Base-by-base conservation (phyloP, 1,140 invertebrate species). In the Drosophila santomea region DNA sequence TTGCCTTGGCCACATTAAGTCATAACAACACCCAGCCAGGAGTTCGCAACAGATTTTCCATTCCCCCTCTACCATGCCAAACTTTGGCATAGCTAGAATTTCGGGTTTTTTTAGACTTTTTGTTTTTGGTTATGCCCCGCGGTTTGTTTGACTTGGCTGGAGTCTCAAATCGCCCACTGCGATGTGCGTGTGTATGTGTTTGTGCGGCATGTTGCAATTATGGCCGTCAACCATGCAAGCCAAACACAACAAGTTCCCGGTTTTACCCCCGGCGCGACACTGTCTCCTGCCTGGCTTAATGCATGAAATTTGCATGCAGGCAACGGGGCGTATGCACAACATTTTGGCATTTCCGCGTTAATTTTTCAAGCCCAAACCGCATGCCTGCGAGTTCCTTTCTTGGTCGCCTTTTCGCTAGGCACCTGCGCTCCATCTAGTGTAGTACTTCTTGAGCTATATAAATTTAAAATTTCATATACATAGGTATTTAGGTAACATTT, bases 191-290 rank as follows among this genome's bases (percentile, higher is more conserved):
- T 43, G 15, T 54, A 28, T 35, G 15, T 54, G 38, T 35, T 64
- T 63, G 60, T 85, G 81, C 52, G 84, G 84, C 84, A 89, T 88
- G 84, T 89, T 90, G 88, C 82, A 86, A 90, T 90, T 90, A 90
- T 90, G 80, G 80, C 78, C 74, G 52, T 80, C 69, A 66, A 72
- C 76, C 79, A 86, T 86, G 79, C 86, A 86, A 90, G 51, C 81
- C 76, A 74, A 80, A 74, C 67, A 72, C 58, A 62, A 74, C 51
- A 54, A 55, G 48, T 45, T 41, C 36, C 36, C 68, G 7, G 25
- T 35, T 32, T 35, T 11, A 7, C 11, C 32, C 50, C 47, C 43
- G 23, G 10, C 38, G 48, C 68, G 59, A 52, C 50, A 43, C 59
- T 60, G 41, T 23, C 41, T 38, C 67, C 35, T 58, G 59, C 55